These are phyloP conservation scores for Oryzaephilus surinamensis DNA, from an alignment of 1,140 invertebrate genomes.

Conservation along the genomic window DNA sequence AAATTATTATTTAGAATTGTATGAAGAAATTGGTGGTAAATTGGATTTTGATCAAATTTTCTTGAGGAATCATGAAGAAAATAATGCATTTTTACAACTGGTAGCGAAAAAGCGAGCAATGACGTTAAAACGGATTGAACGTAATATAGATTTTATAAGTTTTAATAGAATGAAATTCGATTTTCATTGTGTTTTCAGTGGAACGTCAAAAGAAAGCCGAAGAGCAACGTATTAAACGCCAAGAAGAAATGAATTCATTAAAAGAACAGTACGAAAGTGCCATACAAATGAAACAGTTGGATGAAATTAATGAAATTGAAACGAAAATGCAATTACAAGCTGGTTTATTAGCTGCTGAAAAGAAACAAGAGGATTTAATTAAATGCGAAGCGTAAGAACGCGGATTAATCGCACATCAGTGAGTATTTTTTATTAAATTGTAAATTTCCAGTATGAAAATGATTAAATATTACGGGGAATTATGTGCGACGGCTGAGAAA, in stretches of 20 bases:
- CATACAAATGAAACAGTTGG: conserved; percentile 23
- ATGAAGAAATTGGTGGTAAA: not conserved
- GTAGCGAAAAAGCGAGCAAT: conserved; percentile 24
- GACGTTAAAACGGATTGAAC: conserved; percentile 28
- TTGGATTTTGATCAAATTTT: not conserved
- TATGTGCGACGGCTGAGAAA: conserved; percentile 18
- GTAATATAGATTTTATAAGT: conserved; percentile 17
- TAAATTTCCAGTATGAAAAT: conserved; percentile 22
- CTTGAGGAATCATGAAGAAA: not conserved
- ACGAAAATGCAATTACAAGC: conserved; percentile 16
- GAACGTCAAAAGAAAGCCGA: conserved; percentile 21
- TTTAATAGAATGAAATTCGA: not conserved
- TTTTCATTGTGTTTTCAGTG: conserved; percentile 18
- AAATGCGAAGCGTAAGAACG: conserved; percentile 29
- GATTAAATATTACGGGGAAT: conserved; percentile 26
- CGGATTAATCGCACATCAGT: not conserved
- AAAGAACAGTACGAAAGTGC: conserved; percentile 28
- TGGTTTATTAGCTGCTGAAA: conserved; percentile 18
- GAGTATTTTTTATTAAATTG: conserved; percentile 3
- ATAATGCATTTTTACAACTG: conserved; percentile 18
- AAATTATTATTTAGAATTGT: conserved; percentile 27
- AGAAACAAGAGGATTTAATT: conserved; percentile 22
- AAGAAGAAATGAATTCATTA: conserved; percentile 20
- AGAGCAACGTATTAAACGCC: conserved; percentile 22
- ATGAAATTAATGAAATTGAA: conserved; percentile 18